These are phyloP conservation scores for Rousettus leschenaultii DNA, from an alignment of 2,113 vertebrate genomes.

Conservation along the genomic window DNA sequence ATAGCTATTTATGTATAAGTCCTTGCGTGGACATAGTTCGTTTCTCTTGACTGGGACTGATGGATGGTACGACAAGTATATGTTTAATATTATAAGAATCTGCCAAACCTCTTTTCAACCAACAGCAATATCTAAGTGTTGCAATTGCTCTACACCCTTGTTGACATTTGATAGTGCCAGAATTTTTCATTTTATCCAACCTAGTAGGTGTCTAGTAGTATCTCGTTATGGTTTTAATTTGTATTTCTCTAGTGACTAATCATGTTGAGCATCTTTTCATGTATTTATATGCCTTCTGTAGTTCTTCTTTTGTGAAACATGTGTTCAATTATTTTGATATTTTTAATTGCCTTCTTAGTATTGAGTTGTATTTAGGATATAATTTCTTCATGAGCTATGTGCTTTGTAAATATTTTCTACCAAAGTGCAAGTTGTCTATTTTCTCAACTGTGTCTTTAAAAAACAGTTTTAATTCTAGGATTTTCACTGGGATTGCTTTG, in stretches of 20 bases:
- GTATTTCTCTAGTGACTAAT: background rate
- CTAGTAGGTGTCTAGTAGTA: background rate
- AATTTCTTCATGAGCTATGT: background rate
- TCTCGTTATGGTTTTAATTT: background rate
- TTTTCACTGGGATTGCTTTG: background rate
- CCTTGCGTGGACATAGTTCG: background rate
- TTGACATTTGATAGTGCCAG: background rate
- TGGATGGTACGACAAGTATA: background rate
- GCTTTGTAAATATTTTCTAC: background rate
- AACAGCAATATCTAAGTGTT: background rate
- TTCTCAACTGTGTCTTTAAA: background rate
- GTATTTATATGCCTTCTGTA: background rate
- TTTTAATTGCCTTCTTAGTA: background rate
- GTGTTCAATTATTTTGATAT: background rate
- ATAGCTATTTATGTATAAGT: background rate
- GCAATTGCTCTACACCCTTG: background rate
- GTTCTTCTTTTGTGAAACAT: background rate
- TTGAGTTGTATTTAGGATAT: background rate
- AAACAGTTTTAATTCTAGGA: background rate
- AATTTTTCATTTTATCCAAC: background rate
- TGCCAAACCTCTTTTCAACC: background rate
- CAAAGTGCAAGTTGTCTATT: background rate
- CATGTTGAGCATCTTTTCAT: background rate
- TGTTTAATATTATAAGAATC: conserved; percentile 14
- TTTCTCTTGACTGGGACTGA: background rate